Evolutionary conservation across 2,888 invertebrate species (phyloP), one percentile per base, ranked within the genome.

Genomic region (Papilio elwesi): DNA sequence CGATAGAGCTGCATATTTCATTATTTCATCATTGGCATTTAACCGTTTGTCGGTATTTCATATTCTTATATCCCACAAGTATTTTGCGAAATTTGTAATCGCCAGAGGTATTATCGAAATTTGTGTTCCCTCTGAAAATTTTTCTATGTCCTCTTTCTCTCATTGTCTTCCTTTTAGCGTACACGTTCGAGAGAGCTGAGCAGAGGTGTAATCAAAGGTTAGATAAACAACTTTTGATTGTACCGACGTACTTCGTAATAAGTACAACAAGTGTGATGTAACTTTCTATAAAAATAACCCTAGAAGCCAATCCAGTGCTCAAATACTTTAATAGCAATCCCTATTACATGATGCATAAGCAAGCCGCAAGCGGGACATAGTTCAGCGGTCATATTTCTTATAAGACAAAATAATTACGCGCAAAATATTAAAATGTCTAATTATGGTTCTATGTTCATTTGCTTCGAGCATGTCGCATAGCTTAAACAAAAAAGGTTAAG

Each of bases 241-340:
- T 8, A 38, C 13, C 38, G 6, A 59, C 38, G n/a, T 9, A 59
- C n/a, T 10, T 48, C 63, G 43, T 67, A 53, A 67, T 43, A 43
- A 38, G 38, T 53, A 16, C 7, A 15, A 16, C 7, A 15, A 53
- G n/a, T 36, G 47, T 70, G 63, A 70, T 52, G 53, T 70, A 63
- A 70, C 26, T 53, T 70, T 64, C 10, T 26, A 70, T 64, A 38
- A 59, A n/a, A 55, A 52, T 47, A 70, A 63, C 64, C 68, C 49
- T 53, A n/a, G 70, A 70, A 70, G 55, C 70, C 70, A 48, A 48
- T 64, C 15, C 26, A 64, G 47, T 64, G 63, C 64, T 12, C 63
- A 70, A 64, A 64, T 26, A 59, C 59, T 43, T 63, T 64, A 53
- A 70, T 64, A 55, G 43, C 47, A 70, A 64, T 47, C 64, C 36